Base-by-base conservation (phyloP, 2,888 invertebrate genomes). In the Synanthedon formicaeformis region DNA sequence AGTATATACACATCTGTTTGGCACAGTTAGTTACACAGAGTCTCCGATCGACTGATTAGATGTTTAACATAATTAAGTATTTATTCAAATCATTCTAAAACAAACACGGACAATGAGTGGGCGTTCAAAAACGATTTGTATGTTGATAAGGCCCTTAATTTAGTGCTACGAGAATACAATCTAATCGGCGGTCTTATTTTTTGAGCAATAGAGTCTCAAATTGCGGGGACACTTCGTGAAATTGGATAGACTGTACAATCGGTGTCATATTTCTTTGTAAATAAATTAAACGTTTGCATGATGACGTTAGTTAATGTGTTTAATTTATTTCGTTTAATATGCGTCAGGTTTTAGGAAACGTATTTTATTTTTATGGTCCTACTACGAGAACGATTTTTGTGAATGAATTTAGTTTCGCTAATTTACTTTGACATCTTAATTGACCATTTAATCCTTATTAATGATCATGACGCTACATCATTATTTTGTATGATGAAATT, bases 1-100 rank as follows among this genome's bases (percentile, higher is more conserved):
- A 23, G 23, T 23, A 23, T 4, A 23, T 23, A 18, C 18, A 0
- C 18, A 23, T 23, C 23, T 23, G 23, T 23, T 23, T 23, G 23
- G 23, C 53, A 61, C 58, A 61, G 66, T 67, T 66, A 65, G 65
- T 64, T 57, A 59, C 57, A 58, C n/a, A 60, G 53, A 53, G 34
- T 53, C 54, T 50, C 48, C 52, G 56, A 58, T 57, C 55, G 56
- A 53, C 61, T 70, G 70, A 75, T 71, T 69, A 72, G 60, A 62
- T 64, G 65, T 70, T 73, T 76, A 75, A 68, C 79, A 81, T 81
- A 80, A 81, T 78, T 76, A 79, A 71, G 65, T 69, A 75, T 78
- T 78, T 79, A 81, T 79, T 78, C 64, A 78, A 78, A 82, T 74
- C 57, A 63, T 58, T 60, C 55, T 58, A 67, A 73, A 73, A 71